Evolutionary conservation across 2,888 invertebrate genomes (phyloP).

Genomic region (Glyphotaelius pellucidus): DNA sequence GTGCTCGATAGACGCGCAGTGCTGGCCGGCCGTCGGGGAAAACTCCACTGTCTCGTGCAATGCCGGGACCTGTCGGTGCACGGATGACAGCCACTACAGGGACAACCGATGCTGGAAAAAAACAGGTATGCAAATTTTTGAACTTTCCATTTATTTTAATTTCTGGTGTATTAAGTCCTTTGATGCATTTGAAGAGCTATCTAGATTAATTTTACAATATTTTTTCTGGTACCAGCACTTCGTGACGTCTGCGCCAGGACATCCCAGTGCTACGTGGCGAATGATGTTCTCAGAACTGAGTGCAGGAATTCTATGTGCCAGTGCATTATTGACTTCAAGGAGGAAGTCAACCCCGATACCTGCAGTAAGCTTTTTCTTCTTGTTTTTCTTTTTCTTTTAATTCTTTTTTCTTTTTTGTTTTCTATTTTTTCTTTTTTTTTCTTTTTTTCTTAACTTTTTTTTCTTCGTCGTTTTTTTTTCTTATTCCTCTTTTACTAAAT

Average conservation of each 20-base stretch:
- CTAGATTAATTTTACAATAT: no score
- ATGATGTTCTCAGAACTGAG: conserved; percentile 69
- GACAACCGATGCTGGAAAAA: conserved; percentile 71
- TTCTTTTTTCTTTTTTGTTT: neutral
- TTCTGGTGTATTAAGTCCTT: neutral
- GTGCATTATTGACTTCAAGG: conserved; percentile 70
- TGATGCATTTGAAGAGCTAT: neutral
- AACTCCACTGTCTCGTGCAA: conserved; percentile 68
- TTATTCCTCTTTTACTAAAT: no score
- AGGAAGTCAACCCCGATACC: conserved; percentile 67
- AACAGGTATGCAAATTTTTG: conserved; percentile 68
- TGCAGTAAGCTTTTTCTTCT: conserved; percentile 50
- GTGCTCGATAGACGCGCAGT: conserved; percentile 71
- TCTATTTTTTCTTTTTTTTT: neutral
- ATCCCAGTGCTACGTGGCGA: conserved; percentile 71
- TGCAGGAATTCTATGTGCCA: conserved; percentile 74
- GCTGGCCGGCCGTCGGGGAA: conserved; percentile 68
- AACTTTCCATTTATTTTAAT: neutral
- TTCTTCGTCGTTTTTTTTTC: no score
- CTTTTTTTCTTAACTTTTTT: no score
- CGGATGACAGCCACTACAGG: conserved; percentile 68
- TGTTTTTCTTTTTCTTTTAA: neutral
- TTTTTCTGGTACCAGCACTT: conserved; percentile 68
- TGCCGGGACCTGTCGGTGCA: conserved; percentile 69
- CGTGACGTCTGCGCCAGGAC: conserved; percentile 70